These are phyloP conservation scores for Ceryle rudis DNA, from an alignment of 2,797 vertebrate genomes.

Conservation along the genomic window DNA sequence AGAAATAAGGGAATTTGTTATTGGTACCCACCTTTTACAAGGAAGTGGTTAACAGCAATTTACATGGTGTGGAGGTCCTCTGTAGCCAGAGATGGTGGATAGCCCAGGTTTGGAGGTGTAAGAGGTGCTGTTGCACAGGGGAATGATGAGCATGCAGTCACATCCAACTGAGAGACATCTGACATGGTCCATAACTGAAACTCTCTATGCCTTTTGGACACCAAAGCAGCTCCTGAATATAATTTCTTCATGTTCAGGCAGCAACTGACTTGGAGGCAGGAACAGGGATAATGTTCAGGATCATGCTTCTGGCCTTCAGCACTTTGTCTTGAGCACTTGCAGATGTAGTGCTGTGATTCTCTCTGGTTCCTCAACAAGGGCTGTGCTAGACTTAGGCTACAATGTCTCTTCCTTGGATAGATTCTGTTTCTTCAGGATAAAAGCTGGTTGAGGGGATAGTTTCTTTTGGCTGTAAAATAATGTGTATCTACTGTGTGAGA, in stretches of 20 bases:
- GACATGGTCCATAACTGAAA: not conserved
- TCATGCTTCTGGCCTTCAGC: not conserved
- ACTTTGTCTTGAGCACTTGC: not conserved
- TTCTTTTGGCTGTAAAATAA: not conserved
- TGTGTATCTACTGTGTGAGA: not conserved
- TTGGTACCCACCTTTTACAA: not conserved
- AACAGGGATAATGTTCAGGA: fast-evolving
- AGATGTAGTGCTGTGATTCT: not conserved
- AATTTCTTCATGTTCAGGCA: not conserved
- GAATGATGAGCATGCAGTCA: fast-evolving
- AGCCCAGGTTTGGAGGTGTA: not conserved
- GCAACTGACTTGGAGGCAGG: not conserved
- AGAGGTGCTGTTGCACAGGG: not conserved
- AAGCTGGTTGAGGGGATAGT: not conserved
- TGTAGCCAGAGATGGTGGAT: not conserved
- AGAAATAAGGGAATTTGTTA: not conserved
- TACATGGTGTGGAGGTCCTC: not conserved
- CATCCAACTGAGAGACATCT: fast-evolving
- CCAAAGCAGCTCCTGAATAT: not conserved
- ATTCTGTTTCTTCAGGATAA: not conserved
- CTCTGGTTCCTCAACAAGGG: not conserved
- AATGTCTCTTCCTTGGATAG: not conserved
- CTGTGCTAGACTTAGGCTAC: not conserved
- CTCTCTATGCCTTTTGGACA: not conserved
- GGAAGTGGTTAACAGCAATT: not conserved